Evolutionary conservation across 2,888 invertebrate species (phyloP).

Genomic region (Amblyteles armatorius): DNA sequence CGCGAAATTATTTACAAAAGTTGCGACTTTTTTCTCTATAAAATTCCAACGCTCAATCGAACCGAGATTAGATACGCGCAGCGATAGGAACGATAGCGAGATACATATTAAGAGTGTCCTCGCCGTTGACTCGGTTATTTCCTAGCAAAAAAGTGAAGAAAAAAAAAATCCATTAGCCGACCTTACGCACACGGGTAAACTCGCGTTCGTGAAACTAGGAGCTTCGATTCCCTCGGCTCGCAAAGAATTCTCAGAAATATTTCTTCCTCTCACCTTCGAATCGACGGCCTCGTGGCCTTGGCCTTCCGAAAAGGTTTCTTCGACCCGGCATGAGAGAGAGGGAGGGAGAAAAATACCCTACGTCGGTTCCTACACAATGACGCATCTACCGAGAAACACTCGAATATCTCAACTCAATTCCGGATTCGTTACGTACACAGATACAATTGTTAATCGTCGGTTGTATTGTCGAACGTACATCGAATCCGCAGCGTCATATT

Average conservation of each 20-base stretch:
- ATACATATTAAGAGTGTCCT: slow-evolving; percentile 47
- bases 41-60: neutral
- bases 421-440: slow-evolving; percentile 1
- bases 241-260: slow-evolving; percentile 56
- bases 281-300: slow-evolving; percentile 55
- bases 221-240: slow-evolving; percentile 24
- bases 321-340: slow-evolving; percentile 8
- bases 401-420: slow-evolving; percentile 38
- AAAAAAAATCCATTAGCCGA: slow-evolving; percentile 12
- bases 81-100: slow-evolving; percentile 31
- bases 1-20: neutral
- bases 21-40: neutral
- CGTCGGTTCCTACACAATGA: slow-evolving; percentile 11
- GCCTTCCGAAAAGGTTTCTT: slow-evolving; percentile 62
- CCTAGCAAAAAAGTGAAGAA: neutral
- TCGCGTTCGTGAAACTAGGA: slow-evolving; percentile 4
- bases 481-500: neutral
- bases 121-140: slow-evolving; percentile 17
- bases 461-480: neutral
- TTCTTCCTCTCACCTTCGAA: slow-evolving; percentile 46
- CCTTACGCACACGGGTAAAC: neutral
- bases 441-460: slow-evolving; percentile 9
- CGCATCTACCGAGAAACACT: slow-evolving; percentile 25
- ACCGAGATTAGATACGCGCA: slow-evolving; percentile 1
- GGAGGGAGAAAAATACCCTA: neutral